These are phyloP conservation scores for Hirtodrosophila duncani DNA, from an alignment of 2,888 invertebrate genomes.

Conservation along the genomic window DNA sequence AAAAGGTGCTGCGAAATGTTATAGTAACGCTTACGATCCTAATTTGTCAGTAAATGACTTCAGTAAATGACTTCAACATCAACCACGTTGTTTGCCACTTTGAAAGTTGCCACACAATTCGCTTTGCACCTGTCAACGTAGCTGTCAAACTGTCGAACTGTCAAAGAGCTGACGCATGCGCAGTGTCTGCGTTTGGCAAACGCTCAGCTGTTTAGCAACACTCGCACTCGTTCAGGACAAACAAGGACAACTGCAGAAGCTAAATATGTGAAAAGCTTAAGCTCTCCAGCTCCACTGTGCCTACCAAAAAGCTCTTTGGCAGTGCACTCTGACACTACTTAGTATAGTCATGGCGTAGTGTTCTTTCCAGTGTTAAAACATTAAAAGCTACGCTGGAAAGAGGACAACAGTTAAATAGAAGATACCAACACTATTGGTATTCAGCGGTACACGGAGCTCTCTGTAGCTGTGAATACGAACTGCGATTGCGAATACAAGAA, in stretches of 20 bases:
- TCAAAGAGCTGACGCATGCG: conserved; percentile 46
- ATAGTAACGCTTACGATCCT: no score
- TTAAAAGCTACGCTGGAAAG: conserved; percentile 68
- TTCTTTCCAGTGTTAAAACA: conserved; percentile 65
- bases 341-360: no score
- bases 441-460: conserved; percentile 39
- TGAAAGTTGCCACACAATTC: no score
- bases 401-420: conserved; percentile 68
- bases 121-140: conserved; percentile 28
- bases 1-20: no score
- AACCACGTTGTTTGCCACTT: no score
- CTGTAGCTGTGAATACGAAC: conserved; percentile 20
- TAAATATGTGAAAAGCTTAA: conserved; percentile 24
- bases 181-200: background rate
- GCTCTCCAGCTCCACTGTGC: conserved; percentile 22
- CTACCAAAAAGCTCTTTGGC: conserved; percentile 14
- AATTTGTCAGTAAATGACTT: no score
- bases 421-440: conserved; percentile 74
- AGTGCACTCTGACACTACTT: conserved; percentile 10
- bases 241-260: conserved; percentile 40
- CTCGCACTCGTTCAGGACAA: conserved; percentile 38
- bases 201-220: conserved; percentile 44
- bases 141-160: conserved; percentile 34
- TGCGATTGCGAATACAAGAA: conserved; percentile 43
- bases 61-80: no score